Conservation (phyloP, 1,140 invertebrate species). For the Dufourea novaeangliae region DNA sequence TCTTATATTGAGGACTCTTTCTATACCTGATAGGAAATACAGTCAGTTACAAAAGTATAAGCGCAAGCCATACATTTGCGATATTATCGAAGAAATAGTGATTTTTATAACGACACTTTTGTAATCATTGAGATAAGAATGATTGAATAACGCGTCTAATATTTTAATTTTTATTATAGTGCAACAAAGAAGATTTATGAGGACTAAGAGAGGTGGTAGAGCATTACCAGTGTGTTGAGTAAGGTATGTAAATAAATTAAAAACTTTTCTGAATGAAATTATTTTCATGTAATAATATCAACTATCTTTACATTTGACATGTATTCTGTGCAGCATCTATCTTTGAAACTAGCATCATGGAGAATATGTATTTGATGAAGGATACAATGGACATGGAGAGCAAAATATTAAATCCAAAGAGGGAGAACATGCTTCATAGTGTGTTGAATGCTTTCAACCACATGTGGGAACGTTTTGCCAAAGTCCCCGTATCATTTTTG, state of each 20-base stretch:
- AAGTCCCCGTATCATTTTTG: conserved; percentile 57
- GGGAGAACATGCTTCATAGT: conserved; percentile 56
- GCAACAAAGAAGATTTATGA: conserved; percentile 38
- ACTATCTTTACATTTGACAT: conserved; percentile 28
- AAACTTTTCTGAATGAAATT: background rate
- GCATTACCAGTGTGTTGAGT: conserved; percentile 47
- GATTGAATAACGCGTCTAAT: background rate
- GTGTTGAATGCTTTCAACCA: conserved; percentile 60
- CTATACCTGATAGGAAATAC: background rate
- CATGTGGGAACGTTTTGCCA: conserved; percentile 56
- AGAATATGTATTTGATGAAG: conserved; percentile 51
- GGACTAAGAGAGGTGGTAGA: conserved; percentile 35
- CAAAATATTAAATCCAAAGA: conserved; percentile 39
- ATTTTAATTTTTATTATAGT: conserved; percentile 52
- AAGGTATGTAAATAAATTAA: conserved; percentile 3
- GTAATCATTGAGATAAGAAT: background rate
- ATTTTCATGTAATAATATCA: background rate
- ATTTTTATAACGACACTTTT: background rate
- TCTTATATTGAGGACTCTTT: background rate
- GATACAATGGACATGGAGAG: conserved; percentile 46
- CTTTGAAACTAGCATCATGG: background rate
- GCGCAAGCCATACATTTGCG: background rate
- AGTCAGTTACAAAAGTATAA: background rate
- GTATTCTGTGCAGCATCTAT: conserved; percentile 35
- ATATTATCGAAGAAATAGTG: background rate